Percentiles rank a stretch among this genome's conserved stretches.
phyloP scores from a whole-genome alignment of 1,140 invertebrate genomes.

The Hetaerina americana region DNA sequence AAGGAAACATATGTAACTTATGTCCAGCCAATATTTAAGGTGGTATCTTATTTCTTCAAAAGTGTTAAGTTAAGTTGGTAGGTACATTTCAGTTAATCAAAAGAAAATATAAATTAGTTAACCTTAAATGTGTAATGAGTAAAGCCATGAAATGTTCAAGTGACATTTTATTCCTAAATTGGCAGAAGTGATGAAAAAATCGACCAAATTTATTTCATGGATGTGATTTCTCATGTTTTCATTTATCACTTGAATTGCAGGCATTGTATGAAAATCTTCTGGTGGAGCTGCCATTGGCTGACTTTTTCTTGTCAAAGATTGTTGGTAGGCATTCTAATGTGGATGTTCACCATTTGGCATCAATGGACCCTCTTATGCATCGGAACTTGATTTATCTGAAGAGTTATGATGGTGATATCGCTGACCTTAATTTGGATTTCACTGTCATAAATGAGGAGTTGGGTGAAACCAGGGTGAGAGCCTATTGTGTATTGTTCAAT shows the following conservation, averaged over 20 bases:
- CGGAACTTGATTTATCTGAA: conserved; percentile 80
- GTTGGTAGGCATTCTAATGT: conserved; percentile 64
- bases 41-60: too few relatives aligned
- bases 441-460: conserved; percentile 80
- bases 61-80: too few relatives aligned
- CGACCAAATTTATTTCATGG: too few relatives aligned
- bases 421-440: conserved; percentile 81
- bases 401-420: conserved; percentile 59
- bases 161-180: too few relatives aligned
- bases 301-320: conserved; percentile 83
- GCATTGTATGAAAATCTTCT: conserved; percentile 90
- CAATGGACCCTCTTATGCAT: conserved; percentile 84
- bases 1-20: too few relatives aligned
- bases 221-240: too few relatives aligned
- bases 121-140: too few relatives aligned
- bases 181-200: too few relatives aligned
- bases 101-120: too few relatives aligned
- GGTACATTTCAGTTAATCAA: too few relatives aligned
- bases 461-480: conserved; percentile 64
- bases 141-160: too few relatives aligned
- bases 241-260: conserved; percentile 33
- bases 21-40: too few relatives aligned
- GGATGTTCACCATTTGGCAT: conserved; percentile 86
- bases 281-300: conserved; percentile 85
- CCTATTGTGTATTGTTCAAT: not conserved